Percentiles rank a stretch among this genome's conserved stretches.
These are phyloP conservation scores for Peromyscus aztecus DNA, from an alignment of 2,797 vertebrate species.

Conservation along the genomic window DNA sequence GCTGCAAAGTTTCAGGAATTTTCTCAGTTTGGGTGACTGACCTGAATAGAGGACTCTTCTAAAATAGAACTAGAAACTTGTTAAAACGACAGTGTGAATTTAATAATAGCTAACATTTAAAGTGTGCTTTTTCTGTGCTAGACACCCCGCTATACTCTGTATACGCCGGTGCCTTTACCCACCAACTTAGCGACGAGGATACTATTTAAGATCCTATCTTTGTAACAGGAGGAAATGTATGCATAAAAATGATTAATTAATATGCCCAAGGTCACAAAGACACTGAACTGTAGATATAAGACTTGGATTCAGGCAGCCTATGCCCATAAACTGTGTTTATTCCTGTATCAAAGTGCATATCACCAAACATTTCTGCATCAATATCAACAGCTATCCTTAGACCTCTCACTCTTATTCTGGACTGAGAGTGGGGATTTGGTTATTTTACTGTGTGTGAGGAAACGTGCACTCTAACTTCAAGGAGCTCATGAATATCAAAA, in stretches of 20 bases:
- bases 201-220: constrained; percentile 20
- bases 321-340: neutral
- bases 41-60: constrained; percentile 56
- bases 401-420: constrained; percentile 25
- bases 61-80: constrained; percentile 65
- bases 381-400: neutral
- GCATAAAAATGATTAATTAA: neutral
- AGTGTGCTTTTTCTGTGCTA: constrained; percentile 22
- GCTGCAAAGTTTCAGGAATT: constrained; percentile 50
- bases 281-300: neutral
- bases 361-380: neutral
- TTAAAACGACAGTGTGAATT: constrained; percentile 60
- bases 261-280: neutral
- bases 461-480: constrained; percentile 67
- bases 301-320: neutral
- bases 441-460: constrained; percentile 48
- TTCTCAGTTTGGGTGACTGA: constrained; percentile 63
- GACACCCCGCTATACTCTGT: constrained; percentile 3
- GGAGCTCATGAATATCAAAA: constrained; percentile 68
- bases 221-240: constrained; percentile 6
- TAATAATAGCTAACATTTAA: constrained; percentile 69
- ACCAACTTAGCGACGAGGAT: neutral
- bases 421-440: constrained; percentile 11
- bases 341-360: neutral
- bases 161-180: neutral